Percentiles rank a stretch among this genome's conserved stretches.
Evolutionary conservation across 92 coral and sea anemone species (phyloP).

Genomic region (Chrysogorgia sp.): DNA sequence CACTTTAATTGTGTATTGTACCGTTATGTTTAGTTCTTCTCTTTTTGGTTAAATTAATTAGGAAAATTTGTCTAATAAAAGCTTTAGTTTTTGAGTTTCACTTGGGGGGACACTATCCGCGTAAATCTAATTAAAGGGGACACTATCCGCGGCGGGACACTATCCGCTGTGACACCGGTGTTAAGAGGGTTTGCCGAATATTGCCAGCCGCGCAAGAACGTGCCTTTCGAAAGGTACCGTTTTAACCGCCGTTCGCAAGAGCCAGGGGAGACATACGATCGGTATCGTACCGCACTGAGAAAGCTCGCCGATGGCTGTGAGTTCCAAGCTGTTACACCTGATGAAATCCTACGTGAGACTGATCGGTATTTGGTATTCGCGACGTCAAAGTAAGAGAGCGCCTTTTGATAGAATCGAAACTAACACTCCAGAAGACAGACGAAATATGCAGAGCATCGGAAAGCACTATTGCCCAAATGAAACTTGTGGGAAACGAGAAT

Average conservation of each 20-base stretch:
- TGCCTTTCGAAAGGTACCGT: conserved; percentile 57
- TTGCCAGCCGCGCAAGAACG: conserved; percentile 62
- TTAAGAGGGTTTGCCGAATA: too few relatives aligned
- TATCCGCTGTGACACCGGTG: too few relatives aligned
- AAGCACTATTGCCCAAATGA: background rate
- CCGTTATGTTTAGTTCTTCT: too few relatives aligned
- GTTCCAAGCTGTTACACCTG: conserved; percentile 52
- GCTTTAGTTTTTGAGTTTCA: too few relatives aligned
- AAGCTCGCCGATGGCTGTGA: conserved; percentile 62
- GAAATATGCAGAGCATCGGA: conserved; percentile 24
- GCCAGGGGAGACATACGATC: too few relatives aligned
- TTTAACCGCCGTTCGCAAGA: conserved; percentile 48
- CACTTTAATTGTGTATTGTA: too few relatives aligned
- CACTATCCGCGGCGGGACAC: too few relatives aligned
- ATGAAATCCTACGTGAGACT: conserved; percentile 56
- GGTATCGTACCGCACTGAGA: conserved; percentile 55
- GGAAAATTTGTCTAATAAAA: too few relatives aligned
- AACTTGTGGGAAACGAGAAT: background rate
- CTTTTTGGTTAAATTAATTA: too few relatives aligned
- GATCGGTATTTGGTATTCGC: conserved; percentile 51
- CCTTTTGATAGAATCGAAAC: conserved; percentile 30
- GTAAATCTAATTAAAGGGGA: too few relatives aligned
- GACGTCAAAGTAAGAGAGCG: conserved; percentile 63
- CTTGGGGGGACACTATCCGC: too few relatives aligned
- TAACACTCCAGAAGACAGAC: conserved; percentile 23